Evolutionary conservation across 2,797 vertebrate genomes (phyloP), one percentile per base, ranked within the genome.

Genomic region (Moxostoma hubbsi): DNA sequence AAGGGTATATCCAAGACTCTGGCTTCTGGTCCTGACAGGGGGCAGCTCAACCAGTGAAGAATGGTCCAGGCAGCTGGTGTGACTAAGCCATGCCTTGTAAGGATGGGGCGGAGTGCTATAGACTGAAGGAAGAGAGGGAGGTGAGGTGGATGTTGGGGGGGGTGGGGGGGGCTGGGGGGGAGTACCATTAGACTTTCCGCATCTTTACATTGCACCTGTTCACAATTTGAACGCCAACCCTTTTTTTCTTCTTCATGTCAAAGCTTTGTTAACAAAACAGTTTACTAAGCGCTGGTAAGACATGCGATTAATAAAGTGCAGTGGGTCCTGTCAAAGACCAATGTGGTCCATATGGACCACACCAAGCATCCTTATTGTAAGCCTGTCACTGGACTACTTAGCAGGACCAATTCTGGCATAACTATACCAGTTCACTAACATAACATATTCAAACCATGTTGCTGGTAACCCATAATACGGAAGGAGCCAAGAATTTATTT

Each of bases 11-110:
- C 46, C 50, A 85, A 89, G 87, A 10, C 73, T 88, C 93, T 90
- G 92, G 93, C 93, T 95, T 93, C 93, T 93, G 91, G 91, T 88
- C 90, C 90, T 95, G 93, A 93, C 94, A 92, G 90, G 76, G 93
- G 91, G 91, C 92, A 92, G 93, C 92, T 94, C 93, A 91, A 91
- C 87, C 88, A 86, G 87, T 92, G 90, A 93, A 94, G 93, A 95
- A 95, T 94, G 92, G 93, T 86, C 92, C 92, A 90, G 95, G 95
- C 95, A 96, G 95, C 95, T 96, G 95, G 95, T 96, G 94, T 95
- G 94, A 95, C 94, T 95, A 94, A 95, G 94, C 93, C 92, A 90
- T 87, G 91, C 87, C 92, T 91, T 72, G 7, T 88, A 92, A 95
- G 94, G 93, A 94, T 92, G 93, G 91, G 88, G 88, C 88, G 90